phyloP scores from a whole-genome alignment of 2,797 vertebrate species.

The Sarcoramphus papa region DNA sequence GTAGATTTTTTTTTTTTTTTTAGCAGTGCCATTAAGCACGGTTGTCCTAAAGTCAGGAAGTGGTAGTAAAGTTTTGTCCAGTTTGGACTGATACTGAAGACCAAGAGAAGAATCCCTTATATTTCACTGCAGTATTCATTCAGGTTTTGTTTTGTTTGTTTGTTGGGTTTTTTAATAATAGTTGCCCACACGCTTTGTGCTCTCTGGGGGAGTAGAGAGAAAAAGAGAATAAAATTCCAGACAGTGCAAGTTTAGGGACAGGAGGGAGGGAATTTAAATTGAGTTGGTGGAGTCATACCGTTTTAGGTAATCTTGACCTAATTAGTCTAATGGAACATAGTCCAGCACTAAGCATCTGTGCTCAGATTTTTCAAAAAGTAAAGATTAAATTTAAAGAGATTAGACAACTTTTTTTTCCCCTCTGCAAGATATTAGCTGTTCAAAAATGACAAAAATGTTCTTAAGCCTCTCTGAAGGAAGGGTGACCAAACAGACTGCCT shows the following conservation, averaged over 20 bases:
- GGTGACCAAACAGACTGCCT: slow-evolving; percentile 83
- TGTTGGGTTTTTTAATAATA: not conserved
- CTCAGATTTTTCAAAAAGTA: slow-evolving; percentile 78
- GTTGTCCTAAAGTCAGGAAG: not conserved
- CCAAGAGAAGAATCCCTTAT: not conserved
- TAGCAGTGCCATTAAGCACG: not conserved
- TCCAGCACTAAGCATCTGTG: slow-evolving; percentile 75
- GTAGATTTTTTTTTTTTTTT: not conserved
- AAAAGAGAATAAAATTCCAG: not conserved
- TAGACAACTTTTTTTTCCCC: slow-evolving; percentile 82
- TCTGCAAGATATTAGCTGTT: slow-evolving; percentile 94
- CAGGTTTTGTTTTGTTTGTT: not conserved
- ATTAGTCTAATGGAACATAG: slow-evolving; percentile 82
- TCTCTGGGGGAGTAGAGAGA: not conserved
- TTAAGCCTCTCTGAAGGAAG: slow-evolving; percentile 88
- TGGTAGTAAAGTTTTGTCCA: not conserved
- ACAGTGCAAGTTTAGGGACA: not conserved
- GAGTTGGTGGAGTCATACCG: not conserved
- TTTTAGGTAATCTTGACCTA: slow-evolving; percentile 77
- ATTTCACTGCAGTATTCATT: not conserved
- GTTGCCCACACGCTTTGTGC: not conserved
- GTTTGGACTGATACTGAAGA: not conserved
- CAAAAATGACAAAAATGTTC: slow-evolving; percentile 99
- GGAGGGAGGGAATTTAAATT: not conserved
- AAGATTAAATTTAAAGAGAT: slow-evolving; percentile 95